A percentile compares a stretch with the other conserved stretches of the same genome.
Conservation (phyloP, 2,888 invertebrate species). For the Drosophila yooni region DNA sequence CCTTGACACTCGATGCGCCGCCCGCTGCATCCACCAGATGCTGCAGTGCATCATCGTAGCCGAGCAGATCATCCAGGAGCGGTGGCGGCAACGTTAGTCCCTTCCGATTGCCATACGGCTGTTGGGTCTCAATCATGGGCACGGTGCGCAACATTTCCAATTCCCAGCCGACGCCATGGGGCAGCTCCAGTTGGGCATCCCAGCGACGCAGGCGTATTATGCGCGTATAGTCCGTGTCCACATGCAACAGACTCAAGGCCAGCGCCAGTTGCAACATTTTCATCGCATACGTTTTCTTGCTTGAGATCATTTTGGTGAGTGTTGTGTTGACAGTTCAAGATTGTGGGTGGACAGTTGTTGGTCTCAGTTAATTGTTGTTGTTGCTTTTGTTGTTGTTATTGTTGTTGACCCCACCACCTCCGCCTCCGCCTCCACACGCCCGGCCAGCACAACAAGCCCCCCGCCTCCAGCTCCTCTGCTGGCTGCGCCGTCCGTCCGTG, state of each 20-base stretch:
- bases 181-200: slow-evolving; percentile 82
- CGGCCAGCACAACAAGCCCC: slow-evolving; percentile 66
- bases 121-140: slow-evolving; percentile 81
- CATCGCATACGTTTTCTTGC: slow-evolving; percentile 93
- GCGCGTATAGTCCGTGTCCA: slow-evolving; percentile 90
- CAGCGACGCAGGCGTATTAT: slow-evolving; percentile 86
- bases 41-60: slow-evolving; percentile 88
- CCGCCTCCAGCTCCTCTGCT: background rate
- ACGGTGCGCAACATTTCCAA: slow-evolving; percentile 84
- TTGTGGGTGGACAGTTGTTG: slow-evolving; percentile 39
- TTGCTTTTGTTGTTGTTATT: slow-evolving; percentile 21
- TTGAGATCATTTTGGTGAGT: slow-evolving; percentile 88
- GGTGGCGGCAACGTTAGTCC: slow-evolving; percentile 82
- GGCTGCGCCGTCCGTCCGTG: slow-evolving; percentile 65
- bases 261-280: slow-evolving; percentile 93
- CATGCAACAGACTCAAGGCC: slow-evolving; percentile 91
- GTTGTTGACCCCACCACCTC: slow-evolving; percentile 43
- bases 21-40: background rate
- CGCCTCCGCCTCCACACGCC: slow-evolving; percentile 41
- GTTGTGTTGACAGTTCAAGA: slow-evolving; percentile 42
- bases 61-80: slow-evolving; percentile 84
- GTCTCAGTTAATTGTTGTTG: slow-evolving; percentile 27
- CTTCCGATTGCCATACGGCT: slow-evolving; percentile 84
- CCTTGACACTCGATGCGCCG: slow-evolving; percentile 14
- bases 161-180: slow-evolving; percentile 84